Percentiles rank a stretch among this genome's conserved stretches.
phyloP scores from a whole-genome alignment of 2,888 invertebrate genomes.

The Colostygia pectinataria region DNA sequence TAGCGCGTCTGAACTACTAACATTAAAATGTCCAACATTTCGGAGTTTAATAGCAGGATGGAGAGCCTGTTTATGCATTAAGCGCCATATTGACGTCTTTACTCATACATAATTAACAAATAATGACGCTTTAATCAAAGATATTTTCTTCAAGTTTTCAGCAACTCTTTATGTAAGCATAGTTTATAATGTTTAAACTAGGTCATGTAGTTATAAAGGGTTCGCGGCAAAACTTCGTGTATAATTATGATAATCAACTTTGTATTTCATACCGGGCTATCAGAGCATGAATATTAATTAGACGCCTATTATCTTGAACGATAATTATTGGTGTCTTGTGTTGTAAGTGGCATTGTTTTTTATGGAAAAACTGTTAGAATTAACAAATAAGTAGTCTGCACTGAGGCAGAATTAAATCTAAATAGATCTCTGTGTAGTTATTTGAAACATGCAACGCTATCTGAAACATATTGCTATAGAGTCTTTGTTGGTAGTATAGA shows the following conservation, averaged over 20 bases:
- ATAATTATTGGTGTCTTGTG: slow-evolving; percentile 18
- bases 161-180: neutral
- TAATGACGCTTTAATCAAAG: too few relatives aligned
- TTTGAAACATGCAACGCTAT: too few relatives aligned
- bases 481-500: too few relatives aligned
- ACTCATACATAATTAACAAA: too few relatives aligned
- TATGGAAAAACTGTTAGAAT: slow-evolving; percentile 5
- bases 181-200: slow-evolving; percentile 4
- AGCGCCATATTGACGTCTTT: too few relatives aligned
- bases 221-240: slow-evolving; percentile 21
- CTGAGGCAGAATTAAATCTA: neutral
- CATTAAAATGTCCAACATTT: too few relatives aligned
- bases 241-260: slow-evolving; percentile 32
- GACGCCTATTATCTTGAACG: slow-evolving; percentile 12
- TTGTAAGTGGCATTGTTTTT: slow-evolving; percentile 12
- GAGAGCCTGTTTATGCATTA: too few relatives aligned
- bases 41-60: too few relatives aligned
- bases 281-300: slow-evolving; percentile 32
- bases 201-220: slow-evolving; percentile 25
- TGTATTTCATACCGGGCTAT: slow-evolving; percentile 28
- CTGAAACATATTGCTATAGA: too few relatives aligned
- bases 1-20: too few relatives aligned
- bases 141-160: neutral
- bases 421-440: too few relatives aligned
- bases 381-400: neutral